Evolutionary conservation across 1,140 invertebrate species (phyloP).

Genomic region (Magallana angulata): DNA sequence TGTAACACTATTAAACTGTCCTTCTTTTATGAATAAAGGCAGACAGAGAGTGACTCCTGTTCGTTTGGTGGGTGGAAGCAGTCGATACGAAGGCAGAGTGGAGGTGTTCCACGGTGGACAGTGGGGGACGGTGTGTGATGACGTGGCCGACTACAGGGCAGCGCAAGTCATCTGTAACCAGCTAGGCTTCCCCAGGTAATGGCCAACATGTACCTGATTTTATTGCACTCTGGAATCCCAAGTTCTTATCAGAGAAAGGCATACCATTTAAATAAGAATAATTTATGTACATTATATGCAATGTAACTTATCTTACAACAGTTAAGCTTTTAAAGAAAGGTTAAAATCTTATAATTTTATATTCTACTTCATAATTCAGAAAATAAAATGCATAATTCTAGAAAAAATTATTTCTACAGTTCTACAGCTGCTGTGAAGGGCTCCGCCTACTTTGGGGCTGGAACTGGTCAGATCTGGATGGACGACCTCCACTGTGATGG

Average conservation of each 20-base stretch:
- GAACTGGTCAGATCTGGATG: constrained; percentile 82
- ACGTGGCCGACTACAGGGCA: constrained; percentile 52
- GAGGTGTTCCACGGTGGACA: constrained; percentile 60
- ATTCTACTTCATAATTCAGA: too few species aligned
- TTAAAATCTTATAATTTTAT: too few species aligned
- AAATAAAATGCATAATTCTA: too few species aligned
- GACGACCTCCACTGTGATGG: constrained; percentile 87
- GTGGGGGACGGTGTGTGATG: constrained; percentile 69
- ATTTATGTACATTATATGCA: too few species aligned
- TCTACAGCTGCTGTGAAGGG: constrained; percentile 28
- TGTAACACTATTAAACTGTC: not conserved
- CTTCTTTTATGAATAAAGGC: not conserved
- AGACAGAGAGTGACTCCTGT: constrained; percentile 26
- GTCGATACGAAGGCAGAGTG: constrained; percentile 56
- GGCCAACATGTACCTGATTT: too few species aligned
- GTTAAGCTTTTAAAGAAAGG: too few species aligned
- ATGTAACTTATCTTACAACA: too few species aligned
- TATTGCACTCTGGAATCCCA: too few species aligned
- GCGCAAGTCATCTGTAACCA: constrained; percentile 67
- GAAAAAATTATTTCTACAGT: not conserved
- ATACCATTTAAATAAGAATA: too few species aligned
- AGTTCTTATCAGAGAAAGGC: too few species aligned
- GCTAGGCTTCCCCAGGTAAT: constrained; percentile 55
- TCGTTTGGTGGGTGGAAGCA: constrained; percentile 45
- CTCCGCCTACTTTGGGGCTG: constrained; percentile 81